Evolutionary conservation across 1,140 invertebrate genomes (phyloP).

Genomic region (Lepidostoma basale): DNA sequence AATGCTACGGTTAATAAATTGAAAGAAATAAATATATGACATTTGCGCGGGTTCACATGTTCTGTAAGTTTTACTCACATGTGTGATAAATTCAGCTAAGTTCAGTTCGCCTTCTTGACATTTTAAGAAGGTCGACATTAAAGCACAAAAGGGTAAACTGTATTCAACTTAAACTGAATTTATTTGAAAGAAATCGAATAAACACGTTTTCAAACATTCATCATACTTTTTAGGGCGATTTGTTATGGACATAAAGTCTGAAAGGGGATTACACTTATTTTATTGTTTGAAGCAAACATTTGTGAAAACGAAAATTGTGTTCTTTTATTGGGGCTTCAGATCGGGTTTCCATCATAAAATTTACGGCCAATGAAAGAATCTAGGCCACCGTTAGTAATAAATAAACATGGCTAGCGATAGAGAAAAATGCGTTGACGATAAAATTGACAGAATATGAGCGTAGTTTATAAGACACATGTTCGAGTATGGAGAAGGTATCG

Average conservation of each 20-base stretch:
- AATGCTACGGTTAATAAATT: no score
- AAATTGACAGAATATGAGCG: neutral
- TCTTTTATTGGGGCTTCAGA: neutral
- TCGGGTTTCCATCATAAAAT: slow-evolving; percentile 9
- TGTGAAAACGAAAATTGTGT: neutral
- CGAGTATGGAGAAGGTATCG: no score
- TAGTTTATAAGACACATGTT: neutral
- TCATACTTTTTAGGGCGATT: slow-evolving; percentile 1
- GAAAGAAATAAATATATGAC: no score
- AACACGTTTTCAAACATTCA: neutral
- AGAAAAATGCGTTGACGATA: neutral
- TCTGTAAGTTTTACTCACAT: no score
- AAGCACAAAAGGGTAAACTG: no score
- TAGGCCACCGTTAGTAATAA: neutral
- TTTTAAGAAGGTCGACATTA: no score
- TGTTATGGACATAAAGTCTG: slow-evolving; percentile 1
- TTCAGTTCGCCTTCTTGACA: no score
- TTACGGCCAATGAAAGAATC: slow-evolving; percentile 2
- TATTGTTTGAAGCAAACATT: slow-evolving; percentile 9
- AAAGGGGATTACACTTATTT: slow-evolving; percentile 4
- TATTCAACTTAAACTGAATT: neutral
- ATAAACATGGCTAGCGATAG: neutral
- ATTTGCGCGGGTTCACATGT: no score
- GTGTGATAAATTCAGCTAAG: no score
- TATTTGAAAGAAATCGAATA: neutral